Base-by-base conservation (phyloP, 2,888 invertebrate species). In the Deroplatys truncata region DNA sequence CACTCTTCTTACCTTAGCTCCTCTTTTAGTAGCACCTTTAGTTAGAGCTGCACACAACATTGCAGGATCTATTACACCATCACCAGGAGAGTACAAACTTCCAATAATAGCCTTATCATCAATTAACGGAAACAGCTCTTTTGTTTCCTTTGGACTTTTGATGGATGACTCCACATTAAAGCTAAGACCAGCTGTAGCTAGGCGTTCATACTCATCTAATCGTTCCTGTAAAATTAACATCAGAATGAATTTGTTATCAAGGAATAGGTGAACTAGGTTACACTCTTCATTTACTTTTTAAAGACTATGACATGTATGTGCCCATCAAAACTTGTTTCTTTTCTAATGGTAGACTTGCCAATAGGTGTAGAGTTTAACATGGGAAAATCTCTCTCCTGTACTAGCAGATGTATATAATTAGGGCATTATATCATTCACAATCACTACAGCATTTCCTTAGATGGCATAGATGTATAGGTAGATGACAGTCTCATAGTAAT, bases 21-120 rank as follows among this genome's bases (percentile, higher is more conserved):
- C 98, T 92, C 95, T 94, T 90, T 94, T 94, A 0, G 94, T 95
- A 0, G 98, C 96, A n/a, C 95, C 96, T 93, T 96, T 96, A 0
- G 96, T 95, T n/a, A 98, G 94, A 0, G 98, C 96, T 31, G 95
- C 94, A 92, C 97, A 97, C 84, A 97, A 95, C 95, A 97, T 97
- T 0, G 97, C 95, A 0, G 98, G 98, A 93, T 98, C 98, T 72
- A 98, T 96, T 13, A 96, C 96, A 4, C 98, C 98, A 93, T 98
- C 98, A 20, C 96, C 95, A 0, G 98, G 96, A 2, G 96, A 96
- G 92, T 97, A 97, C 1, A 98, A 93, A 0, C 97, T 96, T 91
- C 97, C 98, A 92, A 95, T 94, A 92, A 98, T 96, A 10, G 96
- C 95, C 25, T 95, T 95, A 0, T 96, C 96, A 92, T 98, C 96